Evolutionary conservation across 2,888 invertebrate species (phyloP).

Genomic region (Harpagoxenus sublaevis): DNA sequence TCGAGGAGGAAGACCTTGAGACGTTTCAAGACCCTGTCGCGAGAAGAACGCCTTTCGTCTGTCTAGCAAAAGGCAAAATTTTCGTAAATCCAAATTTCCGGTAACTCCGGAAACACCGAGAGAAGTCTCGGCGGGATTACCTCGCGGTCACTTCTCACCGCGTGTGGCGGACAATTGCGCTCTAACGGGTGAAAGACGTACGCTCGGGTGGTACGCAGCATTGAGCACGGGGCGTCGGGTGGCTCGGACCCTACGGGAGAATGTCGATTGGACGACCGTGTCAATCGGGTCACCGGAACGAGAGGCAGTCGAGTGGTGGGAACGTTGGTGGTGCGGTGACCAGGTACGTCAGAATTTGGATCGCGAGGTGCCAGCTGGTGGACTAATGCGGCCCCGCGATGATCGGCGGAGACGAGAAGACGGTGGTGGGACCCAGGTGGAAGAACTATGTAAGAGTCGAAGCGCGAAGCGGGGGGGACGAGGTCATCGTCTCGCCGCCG

Average conservation of each 20-base stretch:
- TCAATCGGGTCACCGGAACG: slow-evolving; percentile 39
- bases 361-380: slow-evolving; percentile 62
- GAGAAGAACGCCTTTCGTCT: too few species aligned
- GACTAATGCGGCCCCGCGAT: slow-evolving; percentile 76
- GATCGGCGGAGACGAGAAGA: slow-evolving; percentile 73
- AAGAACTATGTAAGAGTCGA: slow-evolving; percentile 79
- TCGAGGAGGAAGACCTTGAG: not conserved
- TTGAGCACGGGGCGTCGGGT: not conserved
- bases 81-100: not conserved
- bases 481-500: slow-evolving; percentile 77
- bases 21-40: not conserved
- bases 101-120: not conserved
- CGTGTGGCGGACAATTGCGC: slow-evolving; percentile 1
- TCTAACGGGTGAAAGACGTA: slow-evolving; percentile 15
- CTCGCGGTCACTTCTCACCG: not conserved
- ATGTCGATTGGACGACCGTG: slow-evolving; percentile 38
- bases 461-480: slow-evolving; percentile 57
- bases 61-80: not conserved
- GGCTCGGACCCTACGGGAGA: slow-evolving; percentile 26
- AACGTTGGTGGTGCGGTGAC: slow-evolving; percentile 27
- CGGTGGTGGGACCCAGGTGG: slow-evolving; percentile 71
- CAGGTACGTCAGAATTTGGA: slow-evolving; percentile 25
- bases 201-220: not conserved
- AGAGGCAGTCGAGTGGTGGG: slow-evolving; percentile 26
- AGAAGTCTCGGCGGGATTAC: not conserved